phyloP scores from a whole-genome alignment of 1,140 invertebrate species.

The Varroa destructor region DNA sequence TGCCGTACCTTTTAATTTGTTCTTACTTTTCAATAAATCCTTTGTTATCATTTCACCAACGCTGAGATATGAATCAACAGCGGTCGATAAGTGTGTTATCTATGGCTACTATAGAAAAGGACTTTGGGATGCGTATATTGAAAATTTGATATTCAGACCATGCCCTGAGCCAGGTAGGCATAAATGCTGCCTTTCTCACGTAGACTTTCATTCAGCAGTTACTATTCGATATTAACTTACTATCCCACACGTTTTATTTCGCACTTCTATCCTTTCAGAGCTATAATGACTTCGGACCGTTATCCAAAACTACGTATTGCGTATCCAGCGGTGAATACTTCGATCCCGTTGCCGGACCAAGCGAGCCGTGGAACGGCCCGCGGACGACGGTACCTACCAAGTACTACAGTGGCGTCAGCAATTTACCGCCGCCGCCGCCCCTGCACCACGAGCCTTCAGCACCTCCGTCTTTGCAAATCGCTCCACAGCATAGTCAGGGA shows the following conservation, averaged over 20 bases:
- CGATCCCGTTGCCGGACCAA: neutral
- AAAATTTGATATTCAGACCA: slow-evolving; percentile 4
- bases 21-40: no score
- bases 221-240: neutral
- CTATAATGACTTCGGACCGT: slow-evolving; percentile 8
- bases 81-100: neutral
- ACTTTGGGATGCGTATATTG: neutral
- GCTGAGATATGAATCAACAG: neutral
- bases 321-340: slow-evolving; percentile 3
- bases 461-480: no score
- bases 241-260: neutral
- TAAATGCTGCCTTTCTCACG: neutral
- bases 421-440: neutral
- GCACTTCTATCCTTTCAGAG: slow-evolving; percentile 10
- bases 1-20: no score
- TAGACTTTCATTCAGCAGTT: neutral
- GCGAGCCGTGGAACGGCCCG: neutral
- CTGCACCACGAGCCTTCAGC: neutral
- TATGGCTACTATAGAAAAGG: neutral
- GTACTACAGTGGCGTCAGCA: slow-evolving; percentile 8
- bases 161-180: neutral
- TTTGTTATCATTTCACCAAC: no score
- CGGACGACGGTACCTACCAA: neutral
- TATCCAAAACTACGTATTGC: neutral
- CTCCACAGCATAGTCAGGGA: no score